Evolutionary conservation across 2,113 vertebrate genomes (phyloP).

Genomic region (Anguilla rostrata): DNA sequence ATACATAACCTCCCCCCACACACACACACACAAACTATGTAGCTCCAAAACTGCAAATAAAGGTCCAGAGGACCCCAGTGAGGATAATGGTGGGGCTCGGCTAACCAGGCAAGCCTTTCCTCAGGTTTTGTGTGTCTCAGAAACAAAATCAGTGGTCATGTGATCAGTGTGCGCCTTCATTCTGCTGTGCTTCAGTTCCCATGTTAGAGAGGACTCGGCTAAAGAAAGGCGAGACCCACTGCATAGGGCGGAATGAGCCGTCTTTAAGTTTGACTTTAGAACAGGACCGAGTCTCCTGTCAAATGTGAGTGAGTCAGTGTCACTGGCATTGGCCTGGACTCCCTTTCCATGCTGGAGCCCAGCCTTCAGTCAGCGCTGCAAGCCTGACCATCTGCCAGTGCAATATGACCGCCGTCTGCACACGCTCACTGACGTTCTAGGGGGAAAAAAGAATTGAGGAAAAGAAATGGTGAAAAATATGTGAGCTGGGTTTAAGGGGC

Average conservation of each 20-base stretch:
- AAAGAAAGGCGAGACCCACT: background rate
- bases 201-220: too few species aligned
- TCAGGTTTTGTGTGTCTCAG: too few species aligned
- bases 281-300: background rate
- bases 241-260: too few species aligned
- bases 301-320: background rate
- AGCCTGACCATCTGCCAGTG: conserved; percentile 2
- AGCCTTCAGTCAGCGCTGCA: background rate
- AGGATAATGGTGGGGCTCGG: too few species aligned
- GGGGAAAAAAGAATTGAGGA: background rate
- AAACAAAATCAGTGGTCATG: background rate
- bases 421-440: background rate
- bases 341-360: background rate
- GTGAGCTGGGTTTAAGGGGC: background rate
- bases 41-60: too few species aligned
- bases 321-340: background rate
- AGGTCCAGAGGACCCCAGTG: too few species aligned
- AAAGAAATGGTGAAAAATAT: background rate
- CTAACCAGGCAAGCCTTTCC: too few species aligned
- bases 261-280: background rate
- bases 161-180: too few species aligned
- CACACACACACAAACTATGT: background rate
- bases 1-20: background rate
- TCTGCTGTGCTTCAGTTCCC: too few species aligned
- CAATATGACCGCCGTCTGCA: background rate